A percentile compares a stretch with the other conserved stretches of the same genome.
phyloP scores from a whole-genome alignment of 2,888 invertebrate species.

The Zonitis immaculata region DNA sequence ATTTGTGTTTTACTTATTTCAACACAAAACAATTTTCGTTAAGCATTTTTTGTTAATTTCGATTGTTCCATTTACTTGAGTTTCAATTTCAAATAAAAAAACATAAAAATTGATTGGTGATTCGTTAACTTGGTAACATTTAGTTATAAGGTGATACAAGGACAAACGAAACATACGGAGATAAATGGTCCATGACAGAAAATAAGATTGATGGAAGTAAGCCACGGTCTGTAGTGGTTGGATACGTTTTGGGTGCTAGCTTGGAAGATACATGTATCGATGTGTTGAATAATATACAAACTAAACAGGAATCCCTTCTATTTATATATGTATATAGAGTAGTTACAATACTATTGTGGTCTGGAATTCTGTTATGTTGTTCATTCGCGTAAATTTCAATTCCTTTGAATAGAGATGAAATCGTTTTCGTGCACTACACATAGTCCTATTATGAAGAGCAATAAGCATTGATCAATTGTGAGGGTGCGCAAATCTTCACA shows the following conservation, averaged over 20 bases:
- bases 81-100: constrained; percentile 31
- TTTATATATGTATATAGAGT: constrained; percentile 36
- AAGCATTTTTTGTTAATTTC: not conserved
- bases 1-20: not conserved
- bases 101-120: constrained; percentile 31
- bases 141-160: constrained; percentile 38
- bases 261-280: constrained; percentile 45
- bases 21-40: not conserved
- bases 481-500: constrained; percentile 5
- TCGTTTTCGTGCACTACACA: constrained; percentile 22
- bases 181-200: constrained; percentile 48
- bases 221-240: constrained; percentile 27
- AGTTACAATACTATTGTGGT: constrained; percentile 34
- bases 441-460: constrained; percentile 24
- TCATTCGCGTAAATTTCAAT: constrained; percentile 22
- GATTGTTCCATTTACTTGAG: not conserved
- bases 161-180: constrained; percentile 43
- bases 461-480: constrained; percentile 26
- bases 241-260: constrained; percentile 35
- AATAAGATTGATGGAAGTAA: constrained; percentile 48
- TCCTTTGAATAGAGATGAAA: constrained; percentile 27
- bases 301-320: constrained; percentile 34
- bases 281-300: constrained; percentile 39
- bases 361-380: constrained; percentile 30
- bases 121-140: constrained; percentile 31